phyloP scores from a whole-genome alignment of 2,113 vertebrate genomes.

The Pelecanoides urinatrix region DNA sequence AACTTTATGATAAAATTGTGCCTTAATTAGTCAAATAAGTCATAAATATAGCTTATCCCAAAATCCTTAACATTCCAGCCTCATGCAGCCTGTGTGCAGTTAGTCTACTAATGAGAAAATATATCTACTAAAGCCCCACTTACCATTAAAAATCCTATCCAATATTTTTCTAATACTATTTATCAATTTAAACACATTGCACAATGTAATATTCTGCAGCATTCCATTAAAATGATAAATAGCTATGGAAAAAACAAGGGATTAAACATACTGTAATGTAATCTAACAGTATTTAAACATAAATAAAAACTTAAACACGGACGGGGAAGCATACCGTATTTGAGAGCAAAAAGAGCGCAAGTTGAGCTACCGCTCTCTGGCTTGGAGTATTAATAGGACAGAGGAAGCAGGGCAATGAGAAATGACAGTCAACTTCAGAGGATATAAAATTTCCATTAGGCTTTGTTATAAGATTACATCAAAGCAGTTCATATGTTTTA shows the following conservation, averaged over 20 bases:
- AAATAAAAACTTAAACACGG: slow-evolving; percentile 50
- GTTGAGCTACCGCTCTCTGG: not conserved
- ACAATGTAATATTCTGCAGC: slow-evolving; percentile 73
- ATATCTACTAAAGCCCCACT: slow-evolving; percentile 74
- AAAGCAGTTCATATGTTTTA: slow-evolving; percentile 77
- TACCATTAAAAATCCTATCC: slow-evolving; percentile 75
- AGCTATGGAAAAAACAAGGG: slow-evolving; percentile 47
- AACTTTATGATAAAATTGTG: slow-evolving; percentile 76
- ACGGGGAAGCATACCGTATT: not conserved
- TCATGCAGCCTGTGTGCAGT: slow-evolving; percentile 55
- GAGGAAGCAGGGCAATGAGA: slow-evolving; percentile 60
- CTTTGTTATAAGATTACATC: slow-evolving; percentile 79
- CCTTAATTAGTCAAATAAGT: slow-evolving; percentile 80
- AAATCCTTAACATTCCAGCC: slow-evolving; percentile 73
- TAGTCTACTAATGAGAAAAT: slow-evolving; percentile 80
- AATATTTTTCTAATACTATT: slow-evolving; percentile 77
- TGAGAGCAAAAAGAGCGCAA: not conserved
- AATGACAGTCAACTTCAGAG: slow-evolving; percentile 76
- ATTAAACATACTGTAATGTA: slow-evolving; percentile 68
- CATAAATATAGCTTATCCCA: slow-evolving; percentile 78
- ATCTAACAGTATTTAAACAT: slow-evolving; percentile 56
- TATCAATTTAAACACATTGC: slow-evolving; percentile 79
- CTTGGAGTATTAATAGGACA: slow-evolving; percentile 64
- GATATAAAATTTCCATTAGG: slow-evolving; percentile 78
- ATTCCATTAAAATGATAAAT: slow-evolving; percentile 80